Evolutionary conservation across 2,888 invertebrate genomes (phyloP).

Genomic region (Torymus auratus): DNA sequence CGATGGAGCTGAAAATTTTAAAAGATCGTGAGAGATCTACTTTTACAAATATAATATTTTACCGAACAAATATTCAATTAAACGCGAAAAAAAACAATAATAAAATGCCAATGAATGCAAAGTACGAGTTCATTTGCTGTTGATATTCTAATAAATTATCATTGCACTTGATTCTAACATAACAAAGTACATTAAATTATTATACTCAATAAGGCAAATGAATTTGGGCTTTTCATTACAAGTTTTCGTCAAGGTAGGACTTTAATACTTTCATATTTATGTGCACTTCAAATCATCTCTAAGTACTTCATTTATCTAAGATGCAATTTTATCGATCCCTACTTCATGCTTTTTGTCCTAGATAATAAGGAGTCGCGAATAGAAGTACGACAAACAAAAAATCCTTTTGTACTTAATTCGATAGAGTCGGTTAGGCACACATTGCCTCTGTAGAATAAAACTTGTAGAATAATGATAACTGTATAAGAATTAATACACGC

Average conservation of each 20-base stretch:
- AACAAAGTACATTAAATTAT: no score
- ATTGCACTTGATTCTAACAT: no score
- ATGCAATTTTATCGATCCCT: conserved; percentile 63
- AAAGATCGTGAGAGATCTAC: no score
- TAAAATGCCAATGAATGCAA: no score
- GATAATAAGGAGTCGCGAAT: conserved; percentile 64
- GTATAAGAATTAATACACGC: conserved; percentile 54
- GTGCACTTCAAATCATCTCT: conserved; percentile 38
- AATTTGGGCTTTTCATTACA: no score
- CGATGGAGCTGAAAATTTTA: conserved; percentile 27
- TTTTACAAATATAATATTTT: no score
- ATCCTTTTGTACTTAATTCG: conserved; percentile 76
- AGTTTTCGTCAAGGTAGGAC: no score
- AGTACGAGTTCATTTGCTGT: no score
- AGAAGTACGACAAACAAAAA: conserved; percentile 61
- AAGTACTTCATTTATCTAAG: conserved; percentile 61
- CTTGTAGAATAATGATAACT: conserved; percentile 57
- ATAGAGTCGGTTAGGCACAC: conserved; percentile 62
- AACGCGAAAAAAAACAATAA: no score
- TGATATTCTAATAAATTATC: no score
- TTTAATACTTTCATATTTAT: background rate
- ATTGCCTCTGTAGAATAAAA: conserved; percentile 56
- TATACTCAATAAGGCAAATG: no score
- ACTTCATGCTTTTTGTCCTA: conserved; percentile 68
- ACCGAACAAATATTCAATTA: no score